phyloP scores from a whole-genome alignment of 1,140 invertebrate genomes.

The Hycleus phaleratus region DNA sequence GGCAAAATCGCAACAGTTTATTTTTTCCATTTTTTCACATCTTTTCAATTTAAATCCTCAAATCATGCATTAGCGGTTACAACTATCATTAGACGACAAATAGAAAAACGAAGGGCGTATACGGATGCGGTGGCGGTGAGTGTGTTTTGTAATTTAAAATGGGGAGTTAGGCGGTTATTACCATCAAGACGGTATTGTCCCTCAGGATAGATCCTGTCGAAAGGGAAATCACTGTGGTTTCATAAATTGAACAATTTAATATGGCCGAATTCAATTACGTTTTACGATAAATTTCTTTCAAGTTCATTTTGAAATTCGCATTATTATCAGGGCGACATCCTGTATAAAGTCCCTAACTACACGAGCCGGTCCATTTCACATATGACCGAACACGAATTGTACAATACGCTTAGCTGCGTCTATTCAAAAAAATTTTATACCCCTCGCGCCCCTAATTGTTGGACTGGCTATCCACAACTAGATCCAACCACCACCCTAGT shows the following conservation, averaged over 20 bases:
- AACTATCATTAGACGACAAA: too few species aligned
- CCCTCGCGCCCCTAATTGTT: conserved; percentile 18
- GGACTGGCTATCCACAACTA: not conserved
- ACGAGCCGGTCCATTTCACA: conserved; percentile 36
- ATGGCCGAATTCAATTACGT: conserved; percentile 29
- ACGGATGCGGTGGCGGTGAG: not conserved
- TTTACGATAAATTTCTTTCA: conserved; percentile 33
- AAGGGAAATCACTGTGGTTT: conserved; percentile 33
- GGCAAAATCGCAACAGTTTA: too few species aligned
- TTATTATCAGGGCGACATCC: conserved; percentile 20
- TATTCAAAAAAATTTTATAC: conserved; percentile 35
- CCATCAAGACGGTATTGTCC: conserved; percentile 31
- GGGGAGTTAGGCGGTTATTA: conserved; percentile 25
- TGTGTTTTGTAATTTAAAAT: conserved; percentile 14
- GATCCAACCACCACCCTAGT: not conserved
- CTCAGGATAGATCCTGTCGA: conserved; percentile 17
- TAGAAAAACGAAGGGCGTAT: too few species aligned
- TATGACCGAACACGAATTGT: conserved; percentile 41
- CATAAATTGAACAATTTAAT: conserved; percentile 38
- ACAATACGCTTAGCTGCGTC: conserved; percentile 38
- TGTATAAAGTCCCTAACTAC: conserved; percentile 17
- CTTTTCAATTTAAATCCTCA: too few species aligned
- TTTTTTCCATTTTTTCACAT: too few species aligned
- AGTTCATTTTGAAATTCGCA: conserved; percentile 33
- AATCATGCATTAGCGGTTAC: too few species aligned